Conservation (phyloP, 2,113 vertebrate species). For the Ondatra zibethicus region DNA sequence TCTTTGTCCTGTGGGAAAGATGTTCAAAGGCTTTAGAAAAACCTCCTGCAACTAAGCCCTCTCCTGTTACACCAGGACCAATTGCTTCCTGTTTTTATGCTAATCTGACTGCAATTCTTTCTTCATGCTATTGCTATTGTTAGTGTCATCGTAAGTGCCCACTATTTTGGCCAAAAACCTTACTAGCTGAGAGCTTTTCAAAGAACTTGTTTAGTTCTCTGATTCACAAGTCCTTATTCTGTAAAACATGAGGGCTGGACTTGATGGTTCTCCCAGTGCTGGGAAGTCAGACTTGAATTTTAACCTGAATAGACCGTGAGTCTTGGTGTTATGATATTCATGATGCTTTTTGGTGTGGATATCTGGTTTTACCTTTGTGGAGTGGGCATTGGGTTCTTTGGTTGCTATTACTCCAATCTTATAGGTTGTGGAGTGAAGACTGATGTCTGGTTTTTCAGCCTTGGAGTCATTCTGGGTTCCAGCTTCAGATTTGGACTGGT, state of each 20-base stretch:
- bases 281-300: neutral
- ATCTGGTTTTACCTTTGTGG: neutral
- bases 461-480: neutral
- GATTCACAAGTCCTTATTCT: conserved; percentile 34
- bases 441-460: neutral
- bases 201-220: neutral
- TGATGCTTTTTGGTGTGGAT: neutral
- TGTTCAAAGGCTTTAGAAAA: neutral
- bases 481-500: neutral
- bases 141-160: too few species aligned
- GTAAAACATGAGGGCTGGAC: neutral
- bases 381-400: neutral
- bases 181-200: neutral
- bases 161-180: neutral
- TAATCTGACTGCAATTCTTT: neutral
- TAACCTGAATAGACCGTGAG: neutral
- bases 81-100: too few species aligned
- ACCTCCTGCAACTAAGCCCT: neutral
- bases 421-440: neutral
- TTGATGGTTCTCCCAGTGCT: neutral
- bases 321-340: neutral
- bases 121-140: neutral
- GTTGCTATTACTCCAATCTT: neutral
- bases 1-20: neutral
- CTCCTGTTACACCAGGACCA: neutral